Base-by-base conservation (phyloP, 2,888 invertebrate genomes). In the Hirtodrosophila confusa region DNA sequence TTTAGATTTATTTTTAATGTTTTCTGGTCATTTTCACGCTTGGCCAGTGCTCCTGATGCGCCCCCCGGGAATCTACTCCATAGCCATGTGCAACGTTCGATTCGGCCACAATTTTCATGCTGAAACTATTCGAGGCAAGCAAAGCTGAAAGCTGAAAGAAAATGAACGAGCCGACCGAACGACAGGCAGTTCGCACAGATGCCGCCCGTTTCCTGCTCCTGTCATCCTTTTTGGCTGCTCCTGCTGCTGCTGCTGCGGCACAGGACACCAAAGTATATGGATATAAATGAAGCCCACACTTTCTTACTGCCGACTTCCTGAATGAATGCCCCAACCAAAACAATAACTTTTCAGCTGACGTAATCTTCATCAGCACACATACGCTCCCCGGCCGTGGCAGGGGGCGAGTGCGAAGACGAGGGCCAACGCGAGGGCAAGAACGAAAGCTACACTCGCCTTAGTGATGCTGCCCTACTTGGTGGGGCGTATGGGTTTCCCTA, bases 291-390 rank as follows among this genome's bases (percentile, higher is more conserved):
- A 75, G 71, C 69, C 54, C 60, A 64, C 57, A 69, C 53, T 60
- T 58, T 33, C 66, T 53, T 63, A 44, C 57, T 36, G 43, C 39
- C 50, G 27, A 44, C 37, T 69, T 56, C 65, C 69, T 44, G 60
- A 64, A 68, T 74, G 62, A 58, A 61, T 57, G 70, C 61, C 65
- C 65, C 57, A 62, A 60, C 63, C 83, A 74, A 88, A 84, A 86
- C 88, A 84, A 86, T 84, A 88, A 86, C 80, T 88, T 88, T 88
- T 88, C 77, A 88, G 84, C 84, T 87, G 78, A 88, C 85, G 69
- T 80, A 78, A 79, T 89, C 78, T 89, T 78, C 76, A 83, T 88
- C 85, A 78, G 78, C 80, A 75, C 80, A 75, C 73, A 86, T 70
- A 70, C 61, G 58, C 56, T 69, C 45, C 47, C 62, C 39, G 62